Percentiles rank a stretch among this genome's conserved stretches.
Evolutionary conservation across 1,140 invertebrate genomes (phyloP).

Genomic region (Drosophila orosa): DNA sequence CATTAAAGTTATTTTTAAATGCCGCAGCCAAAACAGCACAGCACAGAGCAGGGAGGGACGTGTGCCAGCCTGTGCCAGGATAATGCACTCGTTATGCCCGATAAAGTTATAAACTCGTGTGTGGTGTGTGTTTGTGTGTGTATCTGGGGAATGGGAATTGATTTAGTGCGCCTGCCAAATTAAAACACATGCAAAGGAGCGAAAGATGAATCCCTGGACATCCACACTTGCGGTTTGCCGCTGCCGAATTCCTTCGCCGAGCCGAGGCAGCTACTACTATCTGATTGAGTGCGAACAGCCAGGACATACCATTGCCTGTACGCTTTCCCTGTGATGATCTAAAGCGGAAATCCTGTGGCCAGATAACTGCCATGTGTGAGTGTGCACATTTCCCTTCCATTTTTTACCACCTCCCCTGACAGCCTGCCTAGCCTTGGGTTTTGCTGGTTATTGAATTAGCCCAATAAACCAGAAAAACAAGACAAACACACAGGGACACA

Average conservation of each 20-base stretch:
- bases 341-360: conserved; percentile 83
- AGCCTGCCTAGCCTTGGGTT: conserved; percentile 28
- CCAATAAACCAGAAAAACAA: conserved; percentile 84
- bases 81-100: conserved; percentile 80
- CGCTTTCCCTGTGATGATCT: conserved; percentile 72
- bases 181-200: conserved; percentile 49
- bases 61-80: conserved; percentile 78
- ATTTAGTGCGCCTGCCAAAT: conserved; percentile 74
- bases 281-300: conserved; percentile 83
- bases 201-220: conserved; percentile 3
- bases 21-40: conserved; percentile 70
- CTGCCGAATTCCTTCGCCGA: conserved; percentile 65
- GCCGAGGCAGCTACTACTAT: conserved; percentile 55
- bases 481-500: conserved; percentile 48
- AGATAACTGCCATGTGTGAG: conserved; percentile 73
- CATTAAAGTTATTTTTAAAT: conserved; percentile 84
- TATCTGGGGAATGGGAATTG: conserved; percentile 44
- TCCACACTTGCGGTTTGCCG: conserved; percentile 52
- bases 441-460: conserved; percentile 84
- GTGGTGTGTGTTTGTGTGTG: conserved; percentile 54
- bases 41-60: conserved; percentile 32
- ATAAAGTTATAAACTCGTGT: conserved; percentile 80
- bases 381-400: conserved; percentile 12
- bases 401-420: conserved; percentile 32
- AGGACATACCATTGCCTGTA: conserved; percentile 30